phyloP scores from a whole-genome alignment of 2,888 invertebrate species.

The Lacanobia wlatinum region DNA sequence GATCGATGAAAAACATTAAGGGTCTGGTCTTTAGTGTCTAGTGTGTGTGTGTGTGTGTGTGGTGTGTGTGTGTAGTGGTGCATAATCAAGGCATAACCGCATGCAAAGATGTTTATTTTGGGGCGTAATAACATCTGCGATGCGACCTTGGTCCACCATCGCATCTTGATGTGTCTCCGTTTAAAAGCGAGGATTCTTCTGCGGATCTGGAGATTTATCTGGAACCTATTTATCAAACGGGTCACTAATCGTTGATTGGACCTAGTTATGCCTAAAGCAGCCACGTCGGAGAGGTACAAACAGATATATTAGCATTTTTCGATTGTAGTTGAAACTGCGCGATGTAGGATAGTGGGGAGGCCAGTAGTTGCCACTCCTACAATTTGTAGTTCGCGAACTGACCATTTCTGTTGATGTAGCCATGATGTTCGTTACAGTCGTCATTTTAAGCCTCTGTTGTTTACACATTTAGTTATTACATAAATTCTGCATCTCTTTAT shows the following conservation, averaged over 20 bases:
- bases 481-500: background rate
- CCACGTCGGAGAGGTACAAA: too few species aligned
- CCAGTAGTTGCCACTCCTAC: too few species aligned
- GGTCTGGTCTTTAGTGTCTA: background rate
- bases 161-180: background rate
- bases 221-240: too few species aligned
- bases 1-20: background rate
- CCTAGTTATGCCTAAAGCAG: too few species aligned
- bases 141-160: too few species aligned
- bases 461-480: background rate
- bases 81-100: background rate
- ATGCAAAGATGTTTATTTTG: background rate
- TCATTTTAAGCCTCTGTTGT: background rate
- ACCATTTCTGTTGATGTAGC: too few species aligned
- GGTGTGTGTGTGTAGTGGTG: too few species aligned
- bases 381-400: background rate
- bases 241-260: background rate
- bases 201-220: background rate
- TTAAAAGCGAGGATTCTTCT: background rate
- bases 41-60: too few species aligned
- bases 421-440: too few species aligned
- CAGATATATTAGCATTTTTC: too few species aligned
- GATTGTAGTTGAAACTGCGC: background rate
- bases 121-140: slow-evolving; percentile 3
- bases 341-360: background rate